Base-by-base conservation (phyloP, 23 tunicate genomes). In the Styela plicata region DNA sequence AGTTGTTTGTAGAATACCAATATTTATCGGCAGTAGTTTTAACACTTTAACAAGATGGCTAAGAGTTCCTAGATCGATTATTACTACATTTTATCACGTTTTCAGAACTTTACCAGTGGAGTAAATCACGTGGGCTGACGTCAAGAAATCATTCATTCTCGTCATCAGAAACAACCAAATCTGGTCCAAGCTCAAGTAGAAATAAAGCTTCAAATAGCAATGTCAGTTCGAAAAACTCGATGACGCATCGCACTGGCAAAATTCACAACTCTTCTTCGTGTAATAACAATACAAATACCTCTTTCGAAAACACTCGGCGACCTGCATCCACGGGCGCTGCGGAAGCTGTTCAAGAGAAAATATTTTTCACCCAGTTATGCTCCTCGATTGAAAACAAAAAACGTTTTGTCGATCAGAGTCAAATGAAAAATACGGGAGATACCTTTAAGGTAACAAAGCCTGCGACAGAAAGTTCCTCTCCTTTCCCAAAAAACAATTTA, bases 61-160 rank as follows among this genome's bases (percentile, higher is more conserved):
- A n/a, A n/a, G n/a, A n/a, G n/a, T n/a, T n/a, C n/a, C n/a, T n/a
- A n/a, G n/a, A n/a, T n/a, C n/a, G n/a, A n/a, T n/a, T n/a, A n/a
- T n/a, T n/a, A n/a, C n/a, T n/a, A n/a, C n/a, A n/a, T n/a, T n/a
- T n/a, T n/a, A n/a, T n/a, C n/a, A n/a, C 57, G 13, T 44, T 44
- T 13, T 44, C 77, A 71, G 77, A 71, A 71, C 77, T 71, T 22
- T 71, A 71, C 17, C 77, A 34, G 7, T 71, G 77, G 77, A 71
- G 77, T 34, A 71, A 71, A 30, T 71, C 77, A 32, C 77, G 77
- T 19, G 77, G 77, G 17, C 34, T 71, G 3, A 71, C 77, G 5
- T 27, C 77, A 22, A 27, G 77, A 17, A 71, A 21, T n/a, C 34
- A 28, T 3, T 34, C 77, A 3, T n/a, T 34, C 5, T 31, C 24